Evolutionary conservation across 2,888 invertebrate species (phyloP).

Genomic region (Mimachlamys varia): DNA sequence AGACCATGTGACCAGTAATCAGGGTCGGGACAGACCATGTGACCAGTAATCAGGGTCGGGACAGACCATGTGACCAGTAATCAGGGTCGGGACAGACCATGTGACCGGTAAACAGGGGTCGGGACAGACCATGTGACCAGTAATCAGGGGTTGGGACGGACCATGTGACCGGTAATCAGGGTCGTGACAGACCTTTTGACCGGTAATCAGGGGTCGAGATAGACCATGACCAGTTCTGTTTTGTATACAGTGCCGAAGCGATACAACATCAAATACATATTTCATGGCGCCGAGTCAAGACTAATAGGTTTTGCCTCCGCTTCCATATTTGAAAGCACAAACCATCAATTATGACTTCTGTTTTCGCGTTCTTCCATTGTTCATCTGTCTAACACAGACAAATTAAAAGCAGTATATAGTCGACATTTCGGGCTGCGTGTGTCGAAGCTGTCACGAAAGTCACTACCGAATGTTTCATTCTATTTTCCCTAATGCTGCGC

Average conservation of each 20-base stretch:
- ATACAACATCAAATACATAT: constrained; percentile 15
- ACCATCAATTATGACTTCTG: constrained; percentile 20
- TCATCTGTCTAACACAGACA: constrained; percentile 31
- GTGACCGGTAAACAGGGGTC: not conserved
- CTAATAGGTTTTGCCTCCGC: not conserved
- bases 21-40: too few relatives aligned
- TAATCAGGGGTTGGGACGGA: not conserved
- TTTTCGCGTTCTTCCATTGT: not conserved
- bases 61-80: not conserved
- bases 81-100: not conserved
- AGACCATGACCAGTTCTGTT: not conserved
- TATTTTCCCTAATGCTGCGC: not conserved
- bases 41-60: not conserved
- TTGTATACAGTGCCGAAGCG: not conserved
- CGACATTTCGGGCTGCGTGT: not conserved
- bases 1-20: not conserved
- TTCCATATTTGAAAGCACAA: constrained; percentile 27
- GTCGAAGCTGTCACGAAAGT: constrained; percentile 5
- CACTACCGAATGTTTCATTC: not conserved
- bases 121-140: not conserved
- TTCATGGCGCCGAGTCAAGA: not conserved
- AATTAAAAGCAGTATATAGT: constrained; percentile 31
- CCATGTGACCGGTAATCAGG: too few relatives aligned
- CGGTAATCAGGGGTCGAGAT: not conserved
- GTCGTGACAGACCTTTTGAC: not conserved